Percentiles rank a stretch among this genome's conserved stretches.
phyloP scores from a whole-genome alignment of 2,797 vertebrate species.

The Basileuterus tristriatus region DNA sequence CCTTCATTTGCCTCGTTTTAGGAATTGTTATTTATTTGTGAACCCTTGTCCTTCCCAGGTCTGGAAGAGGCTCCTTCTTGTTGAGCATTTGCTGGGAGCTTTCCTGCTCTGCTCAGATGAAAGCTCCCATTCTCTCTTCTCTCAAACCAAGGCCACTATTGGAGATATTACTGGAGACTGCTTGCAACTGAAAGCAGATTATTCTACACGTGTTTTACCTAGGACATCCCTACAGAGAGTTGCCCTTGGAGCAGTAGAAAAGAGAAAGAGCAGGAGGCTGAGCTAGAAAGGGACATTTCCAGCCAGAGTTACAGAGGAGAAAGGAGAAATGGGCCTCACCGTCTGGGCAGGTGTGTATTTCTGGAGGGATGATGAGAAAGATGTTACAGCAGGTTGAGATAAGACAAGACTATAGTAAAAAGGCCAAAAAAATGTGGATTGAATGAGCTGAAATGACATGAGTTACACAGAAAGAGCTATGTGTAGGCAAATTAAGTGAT shows the following conservation, averaged over 20 bases:
- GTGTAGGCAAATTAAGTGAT: background rate
- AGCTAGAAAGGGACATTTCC: background rate
- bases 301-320: background rate
- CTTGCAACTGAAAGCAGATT: background rate
- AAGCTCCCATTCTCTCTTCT: background rate
- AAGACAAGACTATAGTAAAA: background rate
- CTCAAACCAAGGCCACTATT: background rate
- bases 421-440: background rate
- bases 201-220: background rate
- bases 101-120: background rate
- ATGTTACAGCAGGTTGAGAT: background rate
- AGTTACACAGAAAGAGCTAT: background rate
- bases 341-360: background rate
- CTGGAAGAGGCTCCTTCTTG: background rate
- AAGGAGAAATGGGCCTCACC: background rate
- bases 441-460: background rate
- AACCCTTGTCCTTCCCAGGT: background rate
- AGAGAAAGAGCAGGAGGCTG: background rate
- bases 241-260: background rate
- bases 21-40: background rate
- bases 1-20: background rate
- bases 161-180: background rate
- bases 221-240: background rate
- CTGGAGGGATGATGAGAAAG: background rate
- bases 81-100: background rate